Evolutionary conservation across 2,888 invertebrate species (phyloP).

Genomic region (Urechis unicinctus): DNA sequence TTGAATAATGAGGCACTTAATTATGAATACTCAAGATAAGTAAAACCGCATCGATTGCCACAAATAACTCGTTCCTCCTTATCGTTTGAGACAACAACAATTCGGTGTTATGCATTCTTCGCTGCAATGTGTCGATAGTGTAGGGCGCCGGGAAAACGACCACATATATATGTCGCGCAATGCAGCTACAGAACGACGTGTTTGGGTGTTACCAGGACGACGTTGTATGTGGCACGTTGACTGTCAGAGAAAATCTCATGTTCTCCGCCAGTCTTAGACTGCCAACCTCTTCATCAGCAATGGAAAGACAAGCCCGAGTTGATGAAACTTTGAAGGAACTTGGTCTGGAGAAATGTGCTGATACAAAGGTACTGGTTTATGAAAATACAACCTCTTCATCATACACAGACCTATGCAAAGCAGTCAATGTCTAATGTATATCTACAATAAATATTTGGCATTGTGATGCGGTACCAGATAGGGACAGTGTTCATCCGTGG

Average conservation of each 20-base stretch:
- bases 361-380: conserved; percentile 22
- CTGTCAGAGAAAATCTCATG: conserved; percentile 44
- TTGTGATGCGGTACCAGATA: conserved; percentile 21
- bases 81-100: too few species aligned
- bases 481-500: conserved; percentile 47
- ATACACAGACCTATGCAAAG: too few species aligned
- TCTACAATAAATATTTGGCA: background rate
- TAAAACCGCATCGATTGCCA: too few species aligned
- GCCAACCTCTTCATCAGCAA: conserved; percentile 22
- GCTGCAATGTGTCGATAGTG: too few species aligned
- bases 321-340: conserved; percentile 43
- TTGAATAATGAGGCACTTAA: too few species aligned
- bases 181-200: too few species aligned
- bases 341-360: conserved; percentile 41
- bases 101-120: too few species aligned
- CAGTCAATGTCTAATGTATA: too few species aligned
- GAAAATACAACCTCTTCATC: background rate
- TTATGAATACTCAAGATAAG: too few species aligned
- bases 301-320: conserved; percentile 31
- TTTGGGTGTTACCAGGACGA: conserved; percentile 42
- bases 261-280: conserved; percentile 48
- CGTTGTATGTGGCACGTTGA: conserved; percentile 48
- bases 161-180: too few species aligned
- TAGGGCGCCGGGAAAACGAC: too few species aligned
- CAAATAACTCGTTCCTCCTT: too few species aligned